Base-by-base conservation (phyloP, 2,888 invertebrate species). In the Macrophya annulata region DNA sequence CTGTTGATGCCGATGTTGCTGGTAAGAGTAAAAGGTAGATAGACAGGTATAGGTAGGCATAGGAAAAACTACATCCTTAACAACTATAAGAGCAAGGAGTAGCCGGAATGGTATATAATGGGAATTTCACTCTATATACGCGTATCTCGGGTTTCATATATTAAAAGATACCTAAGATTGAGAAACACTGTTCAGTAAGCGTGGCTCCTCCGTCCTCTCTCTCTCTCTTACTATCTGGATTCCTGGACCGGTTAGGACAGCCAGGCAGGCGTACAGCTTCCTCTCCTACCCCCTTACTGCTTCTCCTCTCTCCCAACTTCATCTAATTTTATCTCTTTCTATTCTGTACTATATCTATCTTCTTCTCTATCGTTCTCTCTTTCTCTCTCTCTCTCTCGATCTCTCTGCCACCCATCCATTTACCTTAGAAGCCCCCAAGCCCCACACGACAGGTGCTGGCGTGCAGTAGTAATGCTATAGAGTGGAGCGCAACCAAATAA, bases 361-460 rank as follows among this genome's bases (percentile, higher is more conserved):
- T 84, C 51, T 31, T 76, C 77, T 37, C 40, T 62, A 40, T 81
- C 74, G 84, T 65, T 81, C 71, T 55, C 15, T 85, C 71, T 51
- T 45, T 72, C 40, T 65, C 59, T 74, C 59, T 79, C 45, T 79
- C n/a, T 55, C 48, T 31, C 8, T 0, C 17, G 25, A 25, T 1
- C 21, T 85, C 77, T 55, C 48, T 62, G 62, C 72, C 77, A 51
- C 74, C 84, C 76, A 71, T 85, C 86, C 31, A 74, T 79, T 83
- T 83, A 83, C 83, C 83, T 83, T 83, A 83, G 81, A 81, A 68
- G 68, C 83, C 83, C 83, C 68, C 68, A 89, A 92, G 92, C 92
- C 92, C 21, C 83, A 90, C 92, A 92, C 93, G 92, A 93, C 92
- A 93, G 92, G 92, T 93, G 92, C 91, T 90, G 92, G 90, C 90